Evolutionary conservation across 2,113 vertebrate genomes (phyloP).

Genomic region (Leucoraja erinaceus): DNA sequence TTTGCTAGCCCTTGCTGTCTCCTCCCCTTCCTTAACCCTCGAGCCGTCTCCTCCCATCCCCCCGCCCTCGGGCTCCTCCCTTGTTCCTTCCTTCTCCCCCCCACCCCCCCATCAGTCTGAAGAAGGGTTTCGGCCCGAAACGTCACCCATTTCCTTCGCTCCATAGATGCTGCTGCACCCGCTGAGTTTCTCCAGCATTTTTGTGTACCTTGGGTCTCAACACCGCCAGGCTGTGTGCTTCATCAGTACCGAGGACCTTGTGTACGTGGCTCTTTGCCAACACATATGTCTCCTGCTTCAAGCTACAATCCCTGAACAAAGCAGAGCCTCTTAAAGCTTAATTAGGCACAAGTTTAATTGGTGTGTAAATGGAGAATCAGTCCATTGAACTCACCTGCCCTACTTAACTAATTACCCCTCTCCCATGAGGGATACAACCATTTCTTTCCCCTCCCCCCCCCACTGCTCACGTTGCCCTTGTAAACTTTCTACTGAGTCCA

Average conservation of each 20-base stretch:
- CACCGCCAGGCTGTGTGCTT: neutral
- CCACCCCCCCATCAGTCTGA: no score
- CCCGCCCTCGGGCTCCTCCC: no score
- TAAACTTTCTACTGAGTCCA: neutral
- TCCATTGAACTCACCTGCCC: slow-evolving; percentile 18
- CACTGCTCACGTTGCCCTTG: neutral
- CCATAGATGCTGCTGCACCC: no score
- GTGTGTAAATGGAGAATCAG: neutral
- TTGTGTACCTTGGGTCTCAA: neutral
- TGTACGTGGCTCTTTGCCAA: neutral
- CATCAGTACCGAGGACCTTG: neutral
- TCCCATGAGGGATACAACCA: neutral
- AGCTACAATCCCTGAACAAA: neutral
- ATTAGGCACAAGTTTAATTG: slow-evolving; percentile 29
- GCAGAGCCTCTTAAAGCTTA: neutral
- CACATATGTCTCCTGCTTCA: neutral
- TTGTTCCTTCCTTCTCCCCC: no score
- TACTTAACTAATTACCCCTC: slow-evolving; percentile 3
- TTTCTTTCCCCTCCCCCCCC: neutral
- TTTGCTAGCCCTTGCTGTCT: no score
- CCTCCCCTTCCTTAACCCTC: no score
- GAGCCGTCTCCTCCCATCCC: no score
- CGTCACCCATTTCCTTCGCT: no score
- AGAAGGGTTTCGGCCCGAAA: no score
- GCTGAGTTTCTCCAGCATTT: no score